Evolutionary conservation across 1,140 invertebrate genomes (phyloP).

Genomic region (Drosophila sturtevanti): DNA sequence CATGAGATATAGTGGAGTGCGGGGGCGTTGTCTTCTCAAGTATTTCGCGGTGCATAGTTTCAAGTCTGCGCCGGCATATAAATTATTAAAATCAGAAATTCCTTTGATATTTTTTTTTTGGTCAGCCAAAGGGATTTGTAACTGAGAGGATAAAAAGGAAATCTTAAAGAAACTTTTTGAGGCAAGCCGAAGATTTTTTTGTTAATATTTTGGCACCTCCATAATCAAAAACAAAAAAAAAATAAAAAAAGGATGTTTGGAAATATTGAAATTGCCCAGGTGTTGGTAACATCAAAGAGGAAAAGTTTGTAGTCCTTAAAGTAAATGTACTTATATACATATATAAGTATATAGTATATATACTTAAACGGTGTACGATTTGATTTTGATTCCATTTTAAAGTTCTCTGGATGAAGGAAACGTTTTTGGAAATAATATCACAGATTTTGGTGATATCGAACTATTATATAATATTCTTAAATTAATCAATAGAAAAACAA

Average conservation of each 20-base stretch:
- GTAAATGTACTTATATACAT: too few species aligned
- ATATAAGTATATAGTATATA: too few species aligned
- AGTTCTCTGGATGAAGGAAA: too few species aligned
- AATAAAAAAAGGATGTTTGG: neutral
- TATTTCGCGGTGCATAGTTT: constrained; percentile 30
- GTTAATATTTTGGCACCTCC: neutral
- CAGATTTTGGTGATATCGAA: too few species aligned
- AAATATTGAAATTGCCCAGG: neutral
- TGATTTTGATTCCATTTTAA: too few species aligned
- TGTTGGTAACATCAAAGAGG: neutral
- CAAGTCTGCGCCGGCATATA: constrained; percentile 26
- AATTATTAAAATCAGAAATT: constrained; percentile 67
- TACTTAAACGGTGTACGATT: too few species aligned
- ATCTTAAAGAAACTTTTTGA: constrained; percentile 50
- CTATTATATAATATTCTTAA: neutral
- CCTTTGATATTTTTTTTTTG: constrained; percentile 47
- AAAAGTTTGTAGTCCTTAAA: too few species aligned
- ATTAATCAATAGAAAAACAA: too few species aligned
- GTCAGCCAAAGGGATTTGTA: constrained; percentile 34
- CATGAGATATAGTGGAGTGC: constrained; percentile 17
- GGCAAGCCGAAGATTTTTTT: constrained; percentile 24
- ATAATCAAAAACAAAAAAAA: too few species aligned
- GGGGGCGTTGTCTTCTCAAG: constrained; percentile 27
- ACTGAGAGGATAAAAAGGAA: constrained; percentile 23
- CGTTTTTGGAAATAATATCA: too few species aligned